Conservation (phyloP, 92 coral and sea anemone species). For the Diadumene lineata region DNA sequence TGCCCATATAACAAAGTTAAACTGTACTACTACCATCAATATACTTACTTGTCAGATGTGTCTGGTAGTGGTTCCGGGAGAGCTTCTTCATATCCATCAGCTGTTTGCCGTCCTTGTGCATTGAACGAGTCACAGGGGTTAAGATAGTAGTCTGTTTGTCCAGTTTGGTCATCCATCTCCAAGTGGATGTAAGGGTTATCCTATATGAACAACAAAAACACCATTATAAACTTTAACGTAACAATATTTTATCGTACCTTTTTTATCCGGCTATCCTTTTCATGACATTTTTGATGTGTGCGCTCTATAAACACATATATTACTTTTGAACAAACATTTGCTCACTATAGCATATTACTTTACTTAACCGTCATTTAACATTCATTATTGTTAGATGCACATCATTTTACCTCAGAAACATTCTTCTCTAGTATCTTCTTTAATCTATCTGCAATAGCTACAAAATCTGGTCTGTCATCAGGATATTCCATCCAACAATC, state of each 20-base stretch:
- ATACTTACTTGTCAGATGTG: slow-evolving; percentile 25
- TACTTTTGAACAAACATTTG: too few species aligned
- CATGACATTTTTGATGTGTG: too few species aligned
- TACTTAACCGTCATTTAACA: too few species aligned
- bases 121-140: slow-evolving; percentile 53
- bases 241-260: too few species aligned
- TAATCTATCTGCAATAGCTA: slow-evolving; percentile 55
- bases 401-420: slow-evolving; percentile 58
- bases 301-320: too few species aligned
- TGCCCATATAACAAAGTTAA: too few species aligned
- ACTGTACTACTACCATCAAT: too few species aligned
- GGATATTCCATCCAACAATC: slow-evolving; percentile 79
- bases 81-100: slow-evolving; percentile 47
- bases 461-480: slow-evolving; percentile 66
- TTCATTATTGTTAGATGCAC: too few species aligned
- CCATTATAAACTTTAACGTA: neutral
- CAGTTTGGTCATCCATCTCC: slow-evolving; percentile 60
- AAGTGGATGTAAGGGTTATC: slow-evolving; percentile 76
- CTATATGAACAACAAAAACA: slow-evolving; percentile 28
- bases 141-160: slow-evolving; percentile 64
- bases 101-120: slow-evolving; percentile 10
- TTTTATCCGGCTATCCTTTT: too few species aligned
- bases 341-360: too few species aligned
- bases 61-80: slow-evolving; percentile 25
- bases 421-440: slow-evolving; percentile 70